Evolutionary conservation across 2,113 vertebrate species (phyloP).

Genomic region (Etheostoma cragini): DNA sequence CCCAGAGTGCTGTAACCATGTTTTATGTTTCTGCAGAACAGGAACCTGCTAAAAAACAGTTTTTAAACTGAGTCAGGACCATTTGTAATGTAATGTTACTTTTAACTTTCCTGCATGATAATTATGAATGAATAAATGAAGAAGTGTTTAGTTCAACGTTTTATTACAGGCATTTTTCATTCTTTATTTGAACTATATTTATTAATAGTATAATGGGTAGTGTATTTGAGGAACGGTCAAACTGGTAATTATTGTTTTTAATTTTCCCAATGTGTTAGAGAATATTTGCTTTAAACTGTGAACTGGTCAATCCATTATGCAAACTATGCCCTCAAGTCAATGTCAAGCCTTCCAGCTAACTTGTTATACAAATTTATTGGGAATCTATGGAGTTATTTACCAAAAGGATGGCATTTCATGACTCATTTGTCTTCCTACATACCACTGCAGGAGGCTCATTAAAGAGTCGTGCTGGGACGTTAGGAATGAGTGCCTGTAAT

Average conservation of each 20-base stretch:
- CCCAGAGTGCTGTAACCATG: no score
- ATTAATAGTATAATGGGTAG: background rate
- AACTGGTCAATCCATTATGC: background rate
- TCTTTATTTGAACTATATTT: background rate
- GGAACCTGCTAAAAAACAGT: no score
- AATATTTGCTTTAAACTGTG: background rate
- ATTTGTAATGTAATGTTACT: no score
- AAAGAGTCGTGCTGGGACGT: background rate
- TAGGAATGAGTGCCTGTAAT: background rate
- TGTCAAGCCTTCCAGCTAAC: background rate
- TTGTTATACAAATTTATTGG: background rate
- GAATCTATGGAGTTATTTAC: background rate
- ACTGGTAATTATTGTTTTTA: background rate
- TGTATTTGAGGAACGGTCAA: background rate
- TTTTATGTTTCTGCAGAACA: no score
- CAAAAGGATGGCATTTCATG: conserved; percentile 1
- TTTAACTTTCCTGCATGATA: no score
- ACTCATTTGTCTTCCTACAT: conserved; percentile 10
- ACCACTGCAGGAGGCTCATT: background rate
- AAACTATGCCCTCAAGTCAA: conserved; percentile 9
- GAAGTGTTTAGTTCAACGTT: background rate
- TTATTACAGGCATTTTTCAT: background rate
- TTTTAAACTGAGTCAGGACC: no score
- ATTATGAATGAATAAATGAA: no score
- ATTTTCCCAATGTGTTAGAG: background rate